Base-by-base conservation (phyloP, 1,140 invertebrate species). In the Brachionus sp. region DNA sequence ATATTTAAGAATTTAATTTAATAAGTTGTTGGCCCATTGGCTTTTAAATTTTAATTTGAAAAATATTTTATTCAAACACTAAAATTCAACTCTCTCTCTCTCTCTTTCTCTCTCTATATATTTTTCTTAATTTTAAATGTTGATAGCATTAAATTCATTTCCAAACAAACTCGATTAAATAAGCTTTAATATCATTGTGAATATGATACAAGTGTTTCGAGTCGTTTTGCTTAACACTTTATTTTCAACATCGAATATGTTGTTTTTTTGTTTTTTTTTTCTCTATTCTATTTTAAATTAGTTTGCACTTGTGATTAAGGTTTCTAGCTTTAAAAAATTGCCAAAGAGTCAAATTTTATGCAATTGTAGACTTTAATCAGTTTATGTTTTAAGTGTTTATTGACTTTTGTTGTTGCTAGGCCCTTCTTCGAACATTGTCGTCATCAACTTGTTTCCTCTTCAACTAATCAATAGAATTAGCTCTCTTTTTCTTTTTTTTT, bases 1-100 rank as follows among this genome's bases (percentile, higher is more conserved):
- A 75, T 75, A 75, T 75, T 75, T 75, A 75, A 75, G 70, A 75
- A 75, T 75, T 75, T 75, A 75, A 75, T 75, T 75, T 46, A 46
- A 46, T 37, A 10, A 19, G 9, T 42, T 46, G 19, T 75, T 46
- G 42, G 50, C 50, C 50, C 50, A 57, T 75, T 75, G 37, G 16
- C 19, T 44, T 75, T 46, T 39, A 70, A 39, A 39, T 42, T 70
- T 70, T 70, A 70, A 70, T 75, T 75, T 46, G n/a, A 75, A 46
- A 75, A 75, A 75, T 75, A 75, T 44, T 75, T 75, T 75, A 75
- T 75, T 75, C 70, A 75, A 75, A 75, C 25, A 75, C 39, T 44
- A 25, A 44, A 46, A 12, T 42, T 19, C 2, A 23, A 25, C 9
- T 46, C 23, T 46, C 23, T 44, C n/a, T 29, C 9, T 68, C 13